A percentile compares a stretch with the other conserved stretches of the same genome.
Evolutionary conservation across 1,140 invertebrate species (phyloP).

Genomic region (Cataglyphis hispanica): DNA sequence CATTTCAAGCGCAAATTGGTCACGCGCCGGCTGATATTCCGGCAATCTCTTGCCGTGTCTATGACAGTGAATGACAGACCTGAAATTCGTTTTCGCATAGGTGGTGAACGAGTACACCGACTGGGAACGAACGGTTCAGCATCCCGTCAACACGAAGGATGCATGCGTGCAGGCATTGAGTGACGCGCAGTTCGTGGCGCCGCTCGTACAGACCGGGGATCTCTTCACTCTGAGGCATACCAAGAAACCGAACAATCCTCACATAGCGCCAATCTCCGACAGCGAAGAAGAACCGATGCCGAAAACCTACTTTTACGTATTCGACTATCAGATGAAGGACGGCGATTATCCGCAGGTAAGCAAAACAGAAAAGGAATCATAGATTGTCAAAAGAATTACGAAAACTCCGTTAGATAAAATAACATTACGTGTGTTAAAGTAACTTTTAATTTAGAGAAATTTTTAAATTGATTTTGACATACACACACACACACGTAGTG

Average conservation of each 20-base stretch:
- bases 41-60: not conserved
- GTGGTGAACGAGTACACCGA: constrained; percentile 98
- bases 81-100: constrained; percentile 71
- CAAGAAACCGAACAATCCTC: constrained; percentile 80
- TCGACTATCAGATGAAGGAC: constrained; percentile 96
- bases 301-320: constrained; percentile 96
- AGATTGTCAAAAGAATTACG: no score
- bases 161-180: constrained; percentile 96
- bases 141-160: constrained; percentile 96
- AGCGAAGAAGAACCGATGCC: constrained; percentile 86
- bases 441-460: not conserved
- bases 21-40: not conserved
- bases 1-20: not conserved
- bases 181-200: constrained; percentile 96
- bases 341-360: constrained; percentile 95
- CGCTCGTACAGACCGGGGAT: constrained; percentile 93
- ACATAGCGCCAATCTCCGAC: constrained; percentile 80
- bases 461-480: not conserved
- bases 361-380: constrained; percentile 1
- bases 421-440: no score
- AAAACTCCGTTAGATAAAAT: no score
- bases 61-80: not conserved
- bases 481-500: no score
- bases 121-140: constrained; percentile 96
- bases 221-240: constrained; percentile 88